Base-by-base conservation (phyloP, 2,888 invertebrate species). In the Parnassius orleans region DNA sequence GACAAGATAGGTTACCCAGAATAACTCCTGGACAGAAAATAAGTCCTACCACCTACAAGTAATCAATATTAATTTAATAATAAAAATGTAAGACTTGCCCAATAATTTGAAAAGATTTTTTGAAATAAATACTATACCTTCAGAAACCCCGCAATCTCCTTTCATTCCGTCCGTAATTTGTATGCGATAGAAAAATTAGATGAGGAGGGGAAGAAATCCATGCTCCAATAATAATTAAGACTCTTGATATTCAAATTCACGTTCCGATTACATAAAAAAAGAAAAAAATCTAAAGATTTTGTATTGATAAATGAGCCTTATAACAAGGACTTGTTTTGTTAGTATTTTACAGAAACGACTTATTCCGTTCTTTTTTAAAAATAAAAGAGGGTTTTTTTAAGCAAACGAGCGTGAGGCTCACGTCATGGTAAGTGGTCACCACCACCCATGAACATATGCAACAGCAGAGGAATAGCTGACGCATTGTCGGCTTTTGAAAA, bases 401-500 rank as follows among this genome's bases (percentile, higher is more conserved):
- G 33, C 33, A 33, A 33, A 33, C 33, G 7, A 33, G 7, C 33
- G 33, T 33, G 62, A 63, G 55, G 56, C 69, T 65, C 68, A 67
- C 68, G 67, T 66, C 57, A 63, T 68, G 66, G 65, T 66, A 69
- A 33, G 33, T 33, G 33, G 33, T 33, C 33, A 33, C 33, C 33
- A 33, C 33, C 33, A 33, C 33, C 7, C 33, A 33, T 33, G 5
- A 33, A 33, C 33, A 33, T 33, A 24, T 33, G 33, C 7, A 33
- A 33, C 33, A 33, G 33, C 33, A 33, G 1, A 33, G 33, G 33
- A 33, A 7, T 5, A 33, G 7, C 33, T 19, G 33, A 71, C 69
- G 65, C 66, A 55, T 57, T 70, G 68, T 65, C 65, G 70, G 71
- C 69, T 71, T 77, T 74, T 70, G 70, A 70, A 72, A 68, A 72